Evolutionary conservation across 1,140 invertebrate genomes (phyloP), one percentile per base, ranked within the genome.

Genomic region (Apolygus lucorum): DNA sequence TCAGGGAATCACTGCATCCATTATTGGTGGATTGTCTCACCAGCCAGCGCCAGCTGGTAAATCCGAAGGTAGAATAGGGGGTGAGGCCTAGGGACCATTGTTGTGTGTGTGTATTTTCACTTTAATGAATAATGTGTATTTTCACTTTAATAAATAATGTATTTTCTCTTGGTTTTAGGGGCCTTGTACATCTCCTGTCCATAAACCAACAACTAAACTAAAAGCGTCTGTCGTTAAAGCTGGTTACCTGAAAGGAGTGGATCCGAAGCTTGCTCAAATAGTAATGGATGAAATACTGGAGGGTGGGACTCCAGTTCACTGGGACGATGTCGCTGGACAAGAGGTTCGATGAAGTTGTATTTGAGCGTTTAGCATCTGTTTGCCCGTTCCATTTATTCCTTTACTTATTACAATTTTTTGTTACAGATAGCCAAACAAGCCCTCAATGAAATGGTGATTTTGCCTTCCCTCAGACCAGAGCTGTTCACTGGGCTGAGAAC

Each of bases 391-490:
- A 8, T 8, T 17, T 42, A 42, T 42, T 42, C 17, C 34, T 42
- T 17, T 4, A 4, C 17, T 42, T 42, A 42, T 42, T 17, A 42
- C 34, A 42, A 42, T n/a, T 17, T 17, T 8, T 42, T 54, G 74
- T 70, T 72, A 59, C 77, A 90, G 87, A 84, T 87, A 76, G 96
- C 86, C 34, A 99, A 99, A 79, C 93, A 97, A 81, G 95, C 95
- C 0, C 83, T 99, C 8, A 91, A 96, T 79, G 96, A 99, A 81
- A 98, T 98, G 87, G 95, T 98, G 2, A 94, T 99, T 24, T 83
- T 96, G 74, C 96, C 96, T 4, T 91, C 96, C 25, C 80, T 97
- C n/a, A 82, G 96, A 75, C 96, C 96, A 26, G 95, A 93, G 79
- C 82, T 98, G 28, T 99, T 99, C 78, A 97, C 93, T 13, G 96